phyloP scores from a whole-genome alignment of 1,140 invertebrate genomes.

The Diploscapter pachys region DNA sequence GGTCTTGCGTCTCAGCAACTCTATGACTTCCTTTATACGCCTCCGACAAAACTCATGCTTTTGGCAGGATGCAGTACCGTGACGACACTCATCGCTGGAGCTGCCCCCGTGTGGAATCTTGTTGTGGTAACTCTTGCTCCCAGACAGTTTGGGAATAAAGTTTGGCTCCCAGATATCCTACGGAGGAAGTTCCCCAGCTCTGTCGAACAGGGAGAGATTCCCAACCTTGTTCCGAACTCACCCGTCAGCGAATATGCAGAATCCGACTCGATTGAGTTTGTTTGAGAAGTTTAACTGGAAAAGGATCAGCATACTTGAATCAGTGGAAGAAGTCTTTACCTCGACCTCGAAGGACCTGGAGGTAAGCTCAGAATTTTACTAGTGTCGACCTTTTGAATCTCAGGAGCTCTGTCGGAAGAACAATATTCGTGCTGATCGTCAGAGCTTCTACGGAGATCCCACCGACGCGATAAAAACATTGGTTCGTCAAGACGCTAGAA shows the following conservation, averaged over 20 bases:
- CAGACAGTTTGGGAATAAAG: no score
- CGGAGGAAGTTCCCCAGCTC: conserved; percentile 91
- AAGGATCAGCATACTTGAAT: conserved; percentile 89
- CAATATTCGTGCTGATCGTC: conserved; percentile 86
- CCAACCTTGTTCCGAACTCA: conserved; percentile 97
- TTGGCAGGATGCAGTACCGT: conserved; percentile 91
- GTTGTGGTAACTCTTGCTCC: conserved; percentile 75
- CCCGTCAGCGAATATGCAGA: conserved; percentile 97
- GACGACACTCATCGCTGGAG: conserved; percentile 97
- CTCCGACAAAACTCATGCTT: conserved; percentile 89
- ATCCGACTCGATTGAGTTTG: conserved; percentile 72
- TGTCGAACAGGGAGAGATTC: conserved; percentile 94
- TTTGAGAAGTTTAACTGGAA: conserved; percentile 97
- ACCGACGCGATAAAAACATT: conserved; percentile 84
- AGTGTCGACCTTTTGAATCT: background rate
- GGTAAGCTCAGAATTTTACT: conserved; percentile 19
- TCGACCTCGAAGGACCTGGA: conserved; percentile 98
- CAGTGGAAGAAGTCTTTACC: conserved; percentile 98
- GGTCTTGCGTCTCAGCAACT: conserved; percentile 93
- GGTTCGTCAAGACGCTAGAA: conserved; percentile 82
- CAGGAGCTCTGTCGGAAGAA: conserved; percentile 80
- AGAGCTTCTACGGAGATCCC: conserved; percentile 93
- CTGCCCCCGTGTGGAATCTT: conserved; percentile 99
- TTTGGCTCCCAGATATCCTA: conserved; percentile 77
- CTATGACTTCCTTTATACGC: conserved; percentile 95